Conservation (phyloP, 2,888 invertebrate genomes). For the Trileptium ribeirensis region DNA sequence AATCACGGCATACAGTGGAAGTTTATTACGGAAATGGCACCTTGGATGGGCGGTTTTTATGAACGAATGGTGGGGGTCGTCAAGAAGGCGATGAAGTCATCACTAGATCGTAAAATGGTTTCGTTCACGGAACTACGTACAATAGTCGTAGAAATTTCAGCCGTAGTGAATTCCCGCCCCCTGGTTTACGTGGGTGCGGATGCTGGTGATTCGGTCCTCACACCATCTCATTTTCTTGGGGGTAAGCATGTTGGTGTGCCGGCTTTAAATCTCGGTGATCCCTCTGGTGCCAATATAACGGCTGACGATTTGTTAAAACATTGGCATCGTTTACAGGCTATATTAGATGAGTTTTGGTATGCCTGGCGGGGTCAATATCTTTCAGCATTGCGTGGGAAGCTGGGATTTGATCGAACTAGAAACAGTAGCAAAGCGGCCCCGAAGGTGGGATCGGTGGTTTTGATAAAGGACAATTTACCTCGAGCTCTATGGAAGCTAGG, state of each 20-base stretch:
- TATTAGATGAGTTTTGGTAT: not conserved
- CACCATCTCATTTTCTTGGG: too few relatives aligned
- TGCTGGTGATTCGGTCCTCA: too few relatives aligned
- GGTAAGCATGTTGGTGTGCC: too few relatives aligned
- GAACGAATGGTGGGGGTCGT: not conserved
- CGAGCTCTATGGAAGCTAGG: not conserved
- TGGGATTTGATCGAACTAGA: not conserved
- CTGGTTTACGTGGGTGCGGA: too few relatives aligned
- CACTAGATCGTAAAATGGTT: not conserved
- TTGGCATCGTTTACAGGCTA: too few relatives aligned
- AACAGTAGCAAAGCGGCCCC: not conserved
- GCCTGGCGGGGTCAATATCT: not conserved
- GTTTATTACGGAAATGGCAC: not conserved
- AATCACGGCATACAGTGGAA: not conserved
- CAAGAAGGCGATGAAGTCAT: not conserved
- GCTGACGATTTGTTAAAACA: too few relatives aligned
- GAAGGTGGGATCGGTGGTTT: not conserved
- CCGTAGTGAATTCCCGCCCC: too few relatives aligned
- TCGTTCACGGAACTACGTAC: not conserved
- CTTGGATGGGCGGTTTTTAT: not conserved
- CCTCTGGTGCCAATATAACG: too few relatives aligned
- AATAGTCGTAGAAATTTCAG: not conserved
- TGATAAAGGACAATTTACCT: not conserved
- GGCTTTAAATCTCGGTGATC: too few relatives aligned
- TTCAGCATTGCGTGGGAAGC: not conserved